Evolutionary conservation across 2,888 invertebrate genomes (phyloP).

Genomic region (Drosophila greeni): DNA sequence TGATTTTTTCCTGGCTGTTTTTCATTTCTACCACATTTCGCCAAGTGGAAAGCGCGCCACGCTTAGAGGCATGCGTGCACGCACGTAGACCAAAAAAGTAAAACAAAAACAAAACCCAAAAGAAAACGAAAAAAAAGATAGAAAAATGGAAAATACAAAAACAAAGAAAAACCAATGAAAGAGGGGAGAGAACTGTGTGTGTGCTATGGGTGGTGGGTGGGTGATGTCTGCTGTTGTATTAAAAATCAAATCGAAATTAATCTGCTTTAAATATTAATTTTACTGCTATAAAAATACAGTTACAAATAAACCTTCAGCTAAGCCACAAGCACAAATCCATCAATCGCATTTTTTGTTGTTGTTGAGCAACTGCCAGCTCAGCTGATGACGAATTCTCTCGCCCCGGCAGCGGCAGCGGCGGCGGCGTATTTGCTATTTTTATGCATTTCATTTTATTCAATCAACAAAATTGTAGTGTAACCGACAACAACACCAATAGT

Average conservation of each 20-base stretch:
- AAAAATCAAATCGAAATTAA: conserved; percentile 2
- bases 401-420: conserved; percentile 28
- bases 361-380: conserved; percentile 59
- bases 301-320: conserved; percentile 6
- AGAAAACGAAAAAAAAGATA: not conserved
- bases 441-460: conserved; percentile 69
- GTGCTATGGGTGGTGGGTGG: conserved; percentile 5
- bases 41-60: conserved; percentile 26
- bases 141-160: conserved; percentile 3
- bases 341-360: conserved; percentile 10
- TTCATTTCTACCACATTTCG: conserved; percentile 39
- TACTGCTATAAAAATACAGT: conserved; percentile 3
- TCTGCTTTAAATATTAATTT: not conserved
- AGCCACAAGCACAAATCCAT: conserved; percentile 7
- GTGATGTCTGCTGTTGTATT: conserved; percentile 19
- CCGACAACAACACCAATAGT: conserved; percentile 12
- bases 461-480: conserved; percentile 60
- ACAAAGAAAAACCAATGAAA: not conserved
- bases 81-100: conserved; percentile 54
- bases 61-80: conserved; percentile 45
- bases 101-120: conserved; percentile 1
- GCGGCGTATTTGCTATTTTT: conserved; percentile 64
- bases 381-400: conserved; percentile 66
- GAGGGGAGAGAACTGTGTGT: not conserved
- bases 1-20: conserved; percentile 41